Evolutionary conservation across 2,797 vertebrate species (phyloP).

Genomic region (Decapterus maruadsi): DNA sequence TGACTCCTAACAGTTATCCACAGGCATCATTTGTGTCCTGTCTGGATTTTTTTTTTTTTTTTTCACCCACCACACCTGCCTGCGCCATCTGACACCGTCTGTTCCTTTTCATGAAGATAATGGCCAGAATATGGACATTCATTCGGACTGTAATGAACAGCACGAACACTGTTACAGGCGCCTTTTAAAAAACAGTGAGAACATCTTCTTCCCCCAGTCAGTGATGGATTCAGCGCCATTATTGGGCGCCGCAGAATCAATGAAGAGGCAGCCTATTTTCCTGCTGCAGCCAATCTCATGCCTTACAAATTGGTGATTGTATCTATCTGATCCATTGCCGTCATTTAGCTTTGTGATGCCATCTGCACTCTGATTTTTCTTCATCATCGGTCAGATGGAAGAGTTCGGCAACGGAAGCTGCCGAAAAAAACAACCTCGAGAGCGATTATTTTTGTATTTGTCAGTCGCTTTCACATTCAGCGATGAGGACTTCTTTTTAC

Average conservation of each 20-base stretch:
- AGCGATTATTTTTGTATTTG: constrained; percentile 32
- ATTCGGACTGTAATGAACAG: constrained; percentile 61
- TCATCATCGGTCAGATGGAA: constrained; percentile 42
- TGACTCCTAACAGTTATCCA: constrained; percentile 13
- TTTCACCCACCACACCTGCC: constrained; percentile 18
- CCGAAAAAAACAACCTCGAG: constrained; percentile 15
- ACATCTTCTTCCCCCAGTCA: constrained; percentile 52
- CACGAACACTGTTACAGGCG: constrained; percentile 25
- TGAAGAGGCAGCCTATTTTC: constrained; percentile 65
- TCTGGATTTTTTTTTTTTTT: constrained; percentile 45
- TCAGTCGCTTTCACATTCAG: not conserved
- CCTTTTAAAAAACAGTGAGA: constrained; percentile 60
- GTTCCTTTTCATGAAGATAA: constrained; percentile 51
- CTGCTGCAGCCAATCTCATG: constrained; percentile 55
- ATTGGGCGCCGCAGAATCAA: constrained; percentile 68
- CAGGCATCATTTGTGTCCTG: constrained; percentile 44
- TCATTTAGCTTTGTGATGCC: constrained; percentile 62
- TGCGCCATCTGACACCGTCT: constrained; percentile 33
- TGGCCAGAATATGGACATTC: constrained; percentile 58
- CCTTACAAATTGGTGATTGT: constrained; percentile 71
- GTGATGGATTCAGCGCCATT: constrained; percentile 77
- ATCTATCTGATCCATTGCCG: constrained; percentile 70
- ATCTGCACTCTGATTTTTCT: constrained; percentile 51
- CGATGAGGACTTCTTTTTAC: constrained; percentile 21
- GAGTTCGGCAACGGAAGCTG: constrained; percentile 6